A percentile compares a stretch with the other conserved stretches of the same genome.
Conservation (phyloP, 2,113 vertebrate genomes). For the Hystrix cristata region DNA sequence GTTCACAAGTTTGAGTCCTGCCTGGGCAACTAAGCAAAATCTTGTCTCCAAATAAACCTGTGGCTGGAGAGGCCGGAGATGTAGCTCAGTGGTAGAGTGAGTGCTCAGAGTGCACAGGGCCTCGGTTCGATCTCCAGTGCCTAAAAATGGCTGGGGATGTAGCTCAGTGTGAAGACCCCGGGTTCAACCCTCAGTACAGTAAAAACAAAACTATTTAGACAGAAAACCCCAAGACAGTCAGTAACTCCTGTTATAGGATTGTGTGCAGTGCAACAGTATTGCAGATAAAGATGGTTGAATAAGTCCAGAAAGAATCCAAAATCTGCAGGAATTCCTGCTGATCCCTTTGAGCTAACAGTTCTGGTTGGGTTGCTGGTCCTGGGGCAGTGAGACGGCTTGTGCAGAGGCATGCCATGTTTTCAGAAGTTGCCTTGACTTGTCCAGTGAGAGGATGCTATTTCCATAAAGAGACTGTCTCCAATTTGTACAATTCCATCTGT, state of each 20-base stretch:
- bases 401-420: background rate
- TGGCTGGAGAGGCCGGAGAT: background rate
- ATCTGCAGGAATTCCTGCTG: background rate
- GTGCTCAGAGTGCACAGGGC: too few relatives aligned
- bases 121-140: too few relatives aligned
- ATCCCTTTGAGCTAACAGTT: background rate
- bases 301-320: background rate
- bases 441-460: background rate
- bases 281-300: background rate
- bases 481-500: conserved; percentile 60
- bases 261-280: background rate
- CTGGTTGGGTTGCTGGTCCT: background rate
- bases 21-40: background rate
- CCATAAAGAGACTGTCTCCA: background rate
- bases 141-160: too few relatives aligned
- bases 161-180: background rate
- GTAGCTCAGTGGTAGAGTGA: background rate
- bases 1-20: background rate
- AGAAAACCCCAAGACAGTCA: background rate
- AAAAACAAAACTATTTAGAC: background rate
- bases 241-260: background rate
- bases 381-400: background rate
- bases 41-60: background rate
- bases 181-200: background rate
- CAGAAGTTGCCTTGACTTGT: conserved; percentile 49